Percentiles rank a stretch among this genome's conserved stretches.
These are phyloP conservation scores for Gila orcuttii DNA, from an alignment of 2,113 vertebrate genomes.

Conservation along the genomic window DNA sequence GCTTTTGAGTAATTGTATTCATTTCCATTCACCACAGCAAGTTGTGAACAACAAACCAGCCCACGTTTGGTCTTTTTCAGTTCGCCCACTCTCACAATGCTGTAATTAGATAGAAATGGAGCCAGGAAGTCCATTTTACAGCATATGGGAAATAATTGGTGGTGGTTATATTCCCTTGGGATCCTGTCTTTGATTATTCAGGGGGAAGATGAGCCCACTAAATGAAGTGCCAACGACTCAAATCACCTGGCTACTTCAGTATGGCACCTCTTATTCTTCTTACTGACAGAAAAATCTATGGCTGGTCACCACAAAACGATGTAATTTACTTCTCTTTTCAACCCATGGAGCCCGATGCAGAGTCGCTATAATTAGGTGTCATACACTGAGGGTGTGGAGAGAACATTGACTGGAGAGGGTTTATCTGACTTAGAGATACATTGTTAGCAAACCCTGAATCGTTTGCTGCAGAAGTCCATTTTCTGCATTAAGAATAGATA, in stretches of 20 bases:
- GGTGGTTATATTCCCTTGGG: slow-evolving; percentile 30
- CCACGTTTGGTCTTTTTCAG: neutral
- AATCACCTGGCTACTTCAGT: slow-evolving; percentile 32
- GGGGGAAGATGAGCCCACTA: slow-evolving; percentile 30
- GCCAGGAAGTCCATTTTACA: slow-evolving; percentile 23
- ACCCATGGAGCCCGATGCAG: neutral
- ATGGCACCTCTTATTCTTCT: slow-evolving; percentile 37
- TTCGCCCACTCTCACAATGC: neutral
- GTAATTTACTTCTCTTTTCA: slow-evolving; percentile 46
- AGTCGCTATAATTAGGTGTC: slow-evolving; percentile 44
- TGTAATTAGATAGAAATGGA: slow-evolving; percentile 7
- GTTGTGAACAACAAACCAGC: slow-evolving; percentile 24
- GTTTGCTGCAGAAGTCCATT: neutral
- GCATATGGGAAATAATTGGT: slow-evolving; percentile 41
- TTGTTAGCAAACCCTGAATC: neutral
- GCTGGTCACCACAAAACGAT: slow-evolving; percentile 27
- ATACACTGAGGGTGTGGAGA: neutral
- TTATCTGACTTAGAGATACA: slow-evolving; percentile 13
- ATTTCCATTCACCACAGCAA: neutral
- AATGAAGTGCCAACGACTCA: slow-evolving; percentile 46
- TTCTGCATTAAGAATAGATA: neutral
- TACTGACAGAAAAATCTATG: slow-evolving; percentile 48
- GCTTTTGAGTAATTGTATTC: neutral
- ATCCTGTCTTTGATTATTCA: slow-evolving; percentile 20
- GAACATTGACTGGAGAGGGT: slow-evolving; percentile 20